A percentile compares a stretch with the other conserved stretches of the same genome.
Conservation (phyloP, 1,140 invertebrate genomes). For the Amyelois transitella region DNA sequence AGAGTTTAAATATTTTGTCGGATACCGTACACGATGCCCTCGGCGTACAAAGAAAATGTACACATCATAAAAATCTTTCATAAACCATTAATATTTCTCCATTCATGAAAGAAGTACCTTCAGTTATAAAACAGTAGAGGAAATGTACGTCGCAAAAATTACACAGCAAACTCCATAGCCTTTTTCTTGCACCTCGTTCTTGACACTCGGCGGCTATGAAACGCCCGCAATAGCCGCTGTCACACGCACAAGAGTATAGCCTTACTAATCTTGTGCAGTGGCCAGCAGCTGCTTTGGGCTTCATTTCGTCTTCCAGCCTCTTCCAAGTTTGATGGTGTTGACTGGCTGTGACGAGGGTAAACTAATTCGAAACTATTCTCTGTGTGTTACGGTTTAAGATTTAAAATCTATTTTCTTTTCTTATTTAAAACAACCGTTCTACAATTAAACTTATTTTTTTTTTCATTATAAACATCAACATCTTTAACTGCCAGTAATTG, state of each 20-base stretch:
- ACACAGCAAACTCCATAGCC: not conserved
- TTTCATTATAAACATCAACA: too few species aligned
- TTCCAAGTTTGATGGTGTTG: not conserved
- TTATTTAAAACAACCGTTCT: too few species aligned
- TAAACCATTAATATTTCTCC: too few species aligned
- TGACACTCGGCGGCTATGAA: slow-evolving; percentile 59
- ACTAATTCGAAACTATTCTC: not conserved
- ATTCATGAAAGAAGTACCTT: too few species aligned
- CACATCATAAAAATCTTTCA: too few species aligned
- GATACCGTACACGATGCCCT: too few species aligned
- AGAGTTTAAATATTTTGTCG: too few species aligned
- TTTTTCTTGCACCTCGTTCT: not conserved
- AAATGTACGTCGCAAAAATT: too few species aligned
- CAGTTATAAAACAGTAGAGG: too few species aligned
- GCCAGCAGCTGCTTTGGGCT: slow-evolving; percentile 93
- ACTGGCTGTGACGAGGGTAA: not conserved
- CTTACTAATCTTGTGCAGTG: slow-evolving; percentile 95
- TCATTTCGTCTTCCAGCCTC: slow-evolving; percentile 51
- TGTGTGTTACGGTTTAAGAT: not conserved
- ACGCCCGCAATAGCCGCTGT: slow-evolving; percentile 94
- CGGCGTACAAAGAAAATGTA: too few species aligned
- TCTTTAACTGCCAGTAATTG: too few species aligned
- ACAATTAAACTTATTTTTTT: not conserved
- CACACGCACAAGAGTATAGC: slow-evolving; percentile 95
- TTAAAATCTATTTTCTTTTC: not conserved